Conservation (phyloP, 2,888 invertebrate species). For the Ophion obscuratus region DNA sequence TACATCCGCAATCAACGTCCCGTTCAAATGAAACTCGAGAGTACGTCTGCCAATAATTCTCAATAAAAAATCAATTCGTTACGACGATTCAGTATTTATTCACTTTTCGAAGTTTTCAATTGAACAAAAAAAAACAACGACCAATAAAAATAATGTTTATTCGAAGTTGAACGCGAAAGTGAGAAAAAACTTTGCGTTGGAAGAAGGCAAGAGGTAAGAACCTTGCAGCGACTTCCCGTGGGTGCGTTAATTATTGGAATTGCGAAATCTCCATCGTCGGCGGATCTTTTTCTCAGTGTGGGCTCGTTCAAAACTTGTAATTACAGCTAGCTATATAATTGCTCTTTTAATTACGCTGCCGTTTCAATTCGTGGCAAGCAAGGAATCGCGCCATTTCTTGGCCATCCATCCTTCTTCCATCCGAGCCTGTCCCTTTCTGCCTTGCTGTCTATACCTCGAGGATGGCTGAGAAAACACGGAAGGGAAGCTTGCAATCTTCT, state of each 20-base stretch:
- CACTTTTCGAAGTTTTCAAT: too few relatives aligned
- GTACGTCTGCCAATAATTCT: too few relatives aligned
- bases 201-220: background rate
- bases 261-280: conserved; percentile 28
- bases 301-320: conserved; percentile 47
- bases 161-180: background rate
- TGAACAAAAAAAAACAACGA: background rate
- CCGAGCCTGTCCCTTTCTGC: background rate
- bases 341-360: conserved; percentile 63
- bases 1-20: too few relatives aligned
- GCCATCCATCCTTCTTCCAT: background rate
- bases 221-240: conserved; percentile 6
- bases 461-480: conserved; percentile 25
- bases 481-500: conserved; percentile 51
- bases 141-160: background rate
- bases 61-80: too few relatives aligned
- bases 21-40: too few relatives aligned
- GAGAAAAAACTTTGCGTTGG: background rate
- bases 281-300: conserved; percentile 28
- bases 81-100: too few relatives aligned
- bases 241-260: conserved; percentile 34
- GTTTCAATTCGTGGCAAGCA: conserved; percentile 59
- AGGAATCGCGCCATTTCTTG: conserved; percentile 47
- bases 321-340: conserved; percentile 56
- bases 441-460: conserved; percentile 18